A percentile compares a stretch with the other conserved stretches of the same genome.
phyloP scores from a whole-genome alignment of 53 echinoderm and acorn worm genomes.

The Astropecten irregularis region DNA sequence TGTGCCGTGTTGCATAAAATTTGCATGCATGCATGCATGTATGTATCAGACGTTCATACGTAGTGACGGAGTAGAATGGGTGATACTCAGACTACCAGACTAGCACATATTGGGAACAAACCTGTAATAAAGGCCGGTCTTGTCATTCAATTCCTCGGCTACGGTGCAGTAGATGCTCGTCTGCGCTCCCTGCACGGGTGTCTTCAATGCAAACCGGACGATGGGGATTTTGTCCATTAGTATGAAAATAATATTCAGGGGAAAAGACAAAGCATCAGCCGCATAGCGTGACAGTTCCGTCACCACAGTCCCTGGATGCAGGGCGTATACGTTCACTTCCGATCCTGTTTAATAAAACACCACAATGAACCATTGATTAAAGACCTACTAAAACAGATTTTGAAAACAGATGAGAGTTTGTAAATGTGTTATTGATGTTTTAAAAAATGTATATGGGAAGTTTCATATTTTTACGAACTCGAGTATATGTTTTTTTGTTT shows the following conservation, averaged over 20 bases:
- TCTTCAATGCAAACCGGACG: conserved; percentile 71
- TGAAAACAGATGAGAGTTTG: too few species aligned
- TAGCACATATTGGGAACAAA: background rate
- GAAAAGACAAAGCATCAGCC: background rate
- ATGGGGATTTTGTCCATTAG: conserved; percentile 61
- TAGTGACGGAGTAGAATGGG: too few species aligned
- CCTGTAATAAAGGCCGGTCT: conserved; percentile 69
- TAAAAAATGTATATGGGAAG: too few species aligned
- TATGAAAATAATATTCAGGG: background rate
- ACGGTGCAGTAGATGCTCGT: conserved; percentile 78
- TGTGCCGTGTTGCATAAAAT: too few species aligned
- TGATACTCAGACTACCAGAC: too few species aligned
- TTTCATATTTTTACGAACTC: too few species aligned
- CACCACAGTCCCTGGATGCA: conserved; percentile 28
- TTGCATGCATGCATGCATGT: too few species aligned
- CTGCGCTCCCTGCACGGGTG: conserved; percentile 77
- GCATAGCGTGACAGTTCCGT: conserved; percentile 18
- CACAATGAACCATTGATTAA: background rate
- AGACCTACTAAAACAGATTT: background rate
- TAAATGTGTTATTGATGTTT: too few species aligned
- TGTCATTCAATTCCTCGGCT: conserved; percentile 57
- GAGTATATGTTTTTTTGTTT: background rate
- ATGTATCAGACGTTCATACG: too few species aligned
- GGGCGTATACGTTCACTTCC: background rate
- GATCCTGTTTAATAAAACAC: background rate